Percentiles rank a stretch among this genome's conserved stretches.
Evolutionary conservation across 2,888 invertebrate species (phyloP).

Genomic region (Dendrolimus pini): DNA sequence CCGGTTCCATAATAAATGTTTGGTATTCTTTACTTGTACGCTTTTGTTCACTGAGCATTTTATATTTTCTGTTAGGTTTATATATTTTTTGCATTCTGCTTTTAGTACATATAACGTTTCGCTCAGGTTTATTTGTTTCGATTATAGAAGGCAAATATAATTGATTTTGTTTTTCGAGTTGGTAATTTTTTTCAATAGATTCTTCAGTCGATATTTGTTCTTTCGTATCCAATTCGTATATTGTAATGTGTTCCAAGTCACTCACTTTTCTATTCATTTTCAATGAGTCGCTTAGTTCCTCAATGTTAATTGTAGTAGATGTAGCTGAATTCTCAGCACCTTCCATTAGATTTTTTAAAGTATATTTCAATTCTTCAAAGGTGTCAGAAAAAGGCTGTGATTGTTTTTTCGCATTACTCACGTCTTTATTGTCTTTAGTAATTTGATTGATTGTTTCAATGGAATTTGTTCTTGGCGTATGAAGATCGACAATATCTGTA

Average conservation of each 20-base stretch:
- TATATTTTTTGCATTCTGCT: constrained; percentile 41
- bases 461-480: constrained; percentile 60
- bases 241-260: constrained; percentile 62
- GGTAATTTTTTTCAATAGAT: constrained; percentile 9
- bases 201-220: constrained; percentile 23
- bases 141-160: constrained; percentile 45
- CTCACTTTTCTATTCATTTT: constrained; percentile 32
- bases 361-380: constrained; percentile 49
- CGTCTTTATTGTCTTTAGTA: constrained; percentile 11
- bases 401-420: constrained; percentile 3
- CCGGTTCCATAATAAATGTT: constrained; percentile 47
- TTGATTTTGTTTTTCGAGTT: constrained; percentile 6
- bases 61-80: constrained; percentile 43
- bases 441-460: constrained; percentile 45
- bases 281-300: constrained; percentile 17
- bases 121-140: constrained; percentile 43
- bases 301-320: constrained; percentile 14
- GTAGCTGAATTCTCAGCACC: constrained; percentile 28
- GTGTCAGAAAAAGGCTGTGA: constrained; percentile 41
- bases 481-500: constrained; percentile 37
- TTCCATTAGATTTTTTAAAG: constrained; percentile 48
- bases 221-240: constrained; percentile 50
- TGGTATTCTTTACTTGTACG: constrained; percentile 40
- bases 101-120: constrained; percentile 31
- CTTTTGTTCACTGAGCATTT: constrained; percentile 45